Evolutionary conservation across 2,888 invertebrate species (phyloP).

Genomic region (Philhelius pedissequus): DNA sequence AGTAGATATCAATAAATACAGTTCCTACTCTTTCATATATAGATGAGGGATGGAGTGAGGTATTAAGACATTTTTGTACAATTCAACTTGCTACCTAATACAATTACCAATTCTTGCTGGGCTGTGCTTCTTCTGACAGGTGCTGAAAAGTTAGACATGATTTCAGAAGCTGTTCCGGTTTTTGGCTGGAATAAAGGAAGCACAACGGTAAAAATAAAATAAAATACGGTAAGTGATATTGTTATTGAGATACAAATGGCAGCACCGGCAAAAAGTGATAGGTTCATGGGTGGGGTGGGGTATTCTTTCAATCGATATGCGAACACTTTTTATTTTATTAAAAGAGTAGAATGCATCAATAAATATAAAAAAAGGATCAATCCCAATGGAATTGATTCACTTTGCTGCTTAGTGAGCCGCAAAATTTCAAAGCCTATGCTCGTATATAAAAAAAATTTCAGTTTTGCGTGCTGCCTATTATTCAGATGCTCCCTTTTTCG

Average conservation of each 20-base stretch:
- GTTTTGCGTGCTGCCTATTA: constrained; percentile 20
- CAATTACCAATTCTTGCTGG: constrained; percentile 9
- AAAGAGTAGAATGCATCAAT: constrained; percentile 24
- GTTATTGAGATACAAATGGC: constrained; percentile 37
- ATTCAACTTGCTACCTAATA: constrained; percentile 11
- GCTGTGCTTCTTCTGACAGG: too few species aligned
- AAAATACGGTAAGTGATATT: constrained; percentile 45
- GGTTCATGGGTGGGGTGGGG: background rate
- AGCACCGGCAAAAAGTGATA: background rate
- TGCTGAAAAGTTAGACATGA: constrained; percentile 38
- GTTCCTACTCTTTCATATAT: background rate
- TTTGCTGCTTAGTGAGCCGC: constrained; percentile 17
- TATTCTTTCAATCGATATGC: background rate
- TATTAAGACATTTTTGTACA: constrained; percentile 26
- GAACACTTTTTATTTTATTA: constrained; percentile 7
- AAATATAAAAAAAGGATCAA: constrained; percentile 32
- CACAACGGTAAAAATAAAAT: background rate
- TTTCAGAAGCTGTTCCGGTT: constrained; percentile 25
- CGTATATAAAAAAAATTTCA: background rate
- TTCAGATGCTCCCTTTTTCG: constrained; percentile 4
- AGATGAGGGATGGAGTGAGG: background rate
- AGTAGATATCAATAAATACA: background rate
- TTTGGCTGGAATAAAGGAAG: background rate
- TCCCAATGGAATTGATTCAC: constrained; percentile 45
- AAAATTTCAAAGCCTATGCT: constrained; percentile 20